Evolutionary conservation across 2,797 vertebrate genomes (phyloP), one percentile per base, ranked within the genome.

Genomic region (Smutsia temminckii): DNA sequence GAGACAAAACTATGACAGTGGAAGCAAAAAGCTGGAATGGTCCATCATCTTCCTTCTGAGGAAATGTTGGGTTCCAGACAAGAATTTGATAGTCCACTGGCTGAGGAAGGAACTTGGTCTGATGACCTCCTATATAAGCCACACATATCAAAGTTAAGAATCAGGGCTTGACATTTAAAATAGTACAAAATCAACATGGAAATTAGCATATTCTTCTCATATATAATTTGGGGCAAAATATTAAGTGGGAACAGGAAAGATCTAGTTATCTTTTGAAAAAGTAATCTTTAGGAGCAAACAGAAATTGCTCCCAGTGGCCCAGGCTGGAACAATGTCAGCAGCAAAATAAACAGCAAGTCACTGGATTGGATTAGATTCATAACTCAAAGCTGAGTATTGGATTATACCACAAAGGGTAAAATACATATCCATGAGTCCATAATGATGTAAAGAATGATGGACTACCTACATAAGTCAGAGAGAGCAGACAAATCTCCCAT

Each of bases 241-340:
- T 46, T 37, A 75, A 91, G 25, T 57, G 29, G 23, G 42, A 85
- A 78, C 1, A 53, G 57, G 46, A 71, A 94, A 94, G 55, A 61
- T 74, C 8, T 25, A 53, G 72, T 40, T 61, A n/a, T n/a, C 25
- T 49, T 80, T 85, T 85, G 42, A 40, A 94, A 93, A 90, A 89
- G 9, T 46, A 16, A 46, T 74, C 79, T 74, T 78, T 51, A 88
- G 7, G 51, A 46, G 27, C 21, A 72, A 77, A 61, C 7, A 21
- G 21, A 57, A 90, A 94, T 34, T 59, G 4, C n/a, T 34, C 21
- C 23, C 46, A 64, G 0, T 61, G 66, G 29, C 59, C 55, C 69
- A 74, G 94, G 32, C 42, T 46, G 16, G 46, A 89, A 57, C 21
- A 42, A 32, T 23, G 46, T 59, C 66, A 93, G 53, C 37, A 75